A percentile compares a stretch with the other conserved stretches of the same genome.
phyloP scores from a whole-genome alignment of 2,888 invertebrate species.

The Cetonia aurata region DNA sequence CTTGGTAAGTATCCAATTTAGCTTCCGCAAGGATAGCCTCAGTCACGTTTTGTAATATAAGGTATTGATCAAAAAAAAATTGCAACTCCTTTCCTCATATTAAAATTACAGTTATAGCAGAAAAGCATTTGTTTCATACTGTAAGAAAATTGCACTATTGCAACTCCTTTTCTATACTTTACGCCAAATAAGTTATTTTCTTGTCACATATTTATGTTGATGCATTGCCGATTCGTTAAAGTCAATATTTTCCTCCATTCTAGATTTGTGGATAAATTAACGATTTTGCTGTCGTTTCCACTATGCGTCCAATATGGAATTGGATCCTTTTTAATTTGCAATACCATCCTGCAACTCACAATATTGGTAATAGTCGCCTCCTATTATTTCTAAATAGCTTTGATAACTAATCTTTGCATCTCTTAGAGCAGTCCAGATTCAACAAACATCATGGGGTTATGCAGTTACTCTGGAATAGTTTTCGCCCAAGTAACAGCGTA shows the following conservation, averaged over 20 bases:
- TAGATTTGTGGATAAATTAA: constrained; percentile 7
- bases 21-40: too few species aligned
- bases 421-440: background rate
- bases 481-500: constrained; percentile 31
- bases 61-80: too few species aligned
- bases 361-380: background rate
- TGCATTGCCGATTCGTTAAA: too few species aligned
- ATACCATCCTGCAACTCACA: constrained; percentile 1
- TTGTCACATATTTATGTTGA: too few species aligned
- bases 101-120: too few species aligned
- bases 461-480: constrained; percentile 18
- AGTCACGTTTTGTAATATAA: too few species aligned
- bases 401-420: background rate
- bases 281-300: background rate
- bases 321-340: constrained; percentile 14
- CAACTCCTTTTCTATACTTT: too few species aligned
- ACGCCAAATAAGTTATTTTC: too few species aligned
- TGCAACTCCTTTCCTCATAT: too few species aligned
- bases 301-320: constrained; percentile 6
- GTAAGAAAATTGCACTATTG: too few species aligned
- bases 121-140: too few species aligned
- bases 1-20: too few species aligned
- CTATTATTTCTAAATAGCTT: background rate
- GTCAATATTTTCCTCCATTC: background rate
- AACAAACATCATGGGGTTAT: background rate